Base-by-base conservation (phyloP, 2,113 vertebrate species). In the Cyanoramphus novaezelandiae region DNA sequence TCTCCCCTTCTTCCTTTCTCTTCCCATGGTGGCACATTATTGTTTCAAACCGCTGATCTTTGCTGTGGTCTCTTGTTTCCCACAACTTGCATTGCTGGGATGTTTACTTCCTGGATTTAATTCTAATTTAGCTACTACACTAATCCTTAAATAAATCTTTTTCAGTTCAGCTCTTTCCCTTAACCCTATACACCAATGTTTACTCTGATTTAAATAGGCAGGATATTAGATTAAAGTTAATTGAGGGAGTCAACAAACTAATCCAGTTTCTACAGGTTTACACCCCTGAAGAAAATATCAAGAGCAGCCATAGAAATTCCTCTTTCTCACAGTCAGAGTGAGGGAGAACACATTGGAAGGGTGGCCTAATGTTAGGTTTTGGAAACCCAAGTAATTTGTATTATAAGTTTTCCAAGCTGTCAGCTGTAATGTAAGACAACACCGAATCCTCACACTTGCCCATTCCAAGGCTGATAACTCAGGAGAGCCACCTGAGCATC, bases 81-180 rank as follows among this genome's bases (percentile, higher is more conserved):
- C 94, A 92, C 96, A 97, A 90, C 88, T 95, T 79, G 84, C 95
- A 95, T 95, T 97, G 92, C 97, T 95, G 91, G 87, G 89, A 96
- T 97, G 96, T 97, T 97, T 97, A 97, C 96, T 97, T 97, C 96
- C 96, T 96, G 95, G 95, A 96, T 97, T 97, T 96, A 96, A 98
- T 96, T 97, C 96, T 96, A 94, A 94, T 96, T 97, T 95, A 97
- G 95, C 96, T 97, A 96, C 97, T 94, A 93, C 83, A 78, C 91
- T 97, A 98, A 97, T 97, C 97, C 97, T 97, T 98, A 97, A 96
- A 97, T 97, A 98, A 97, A 97, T 98, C 96, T 94, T 97, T 96
- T 97, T 95, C 96, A 92, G 94, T 96, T 97, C 96, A 95, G 53
- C 93, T 96, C 95, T 82, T 96, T 96, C 77, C 91, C 90, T 92